Evolutionary conservation across 2,888 invertebrate species (phyloP), one percentile per base, ranked within the genome.

Genomic region (Osedax fenrisi): DNA sequence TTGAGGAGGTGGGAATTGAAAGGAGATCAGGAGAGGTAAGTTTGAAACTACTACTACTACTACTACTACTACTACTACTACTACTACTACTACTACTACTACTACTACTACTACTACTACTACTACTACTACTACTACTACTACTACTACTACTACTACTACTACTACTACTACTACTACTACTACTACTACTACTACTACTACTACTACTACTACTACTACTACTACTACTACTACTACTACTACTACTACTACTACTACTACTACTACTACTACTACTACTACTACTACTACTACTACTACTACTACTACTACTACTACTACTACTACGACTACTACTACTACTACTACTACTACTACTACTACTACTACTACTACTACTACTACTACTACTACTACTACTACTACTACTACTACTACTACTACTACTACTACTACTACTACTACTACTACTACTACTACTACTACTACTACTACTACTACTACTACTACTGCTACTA

Each of bases 81-180:
- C 61, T 61, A 61, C 61, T 61, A 61, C 61, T 61, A 61, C 61
- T 61, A 61, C 61, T 61, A 61, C 61, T 61, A 61, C 61, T 61
- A 61, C 61, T 61, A 61, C 61, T 61, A 61, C 61, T 5, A 61
- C 61, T 61, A 61, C 61, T 5, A 61, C 61, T 61, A 61, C 5
- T 61, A 61, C 61, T 5, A 61, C 61, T 5, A 3, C 61, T 61
- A 61, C 61, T 61, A 61, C 61, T 61, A 61, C 61, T 5, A 61
- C 61, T 5, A 61, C 61, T 61, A 61, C 61, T 61, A 61, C 61
- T 61, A 61, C 61, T 5, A 61, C 61, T 61, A 61, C 61, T 61
- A 61, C 61, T 61, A 61, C 61, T 61, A 61, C 61, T 61, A 61
- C 61, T 61, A 61, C 61, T 61, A 61, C 61, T 5, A 61, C 61